Evolutionary conservation across 2,113 vertebrate genomes (phyloP).

Genomic region (Erpornis zantholeuca): DNA sequence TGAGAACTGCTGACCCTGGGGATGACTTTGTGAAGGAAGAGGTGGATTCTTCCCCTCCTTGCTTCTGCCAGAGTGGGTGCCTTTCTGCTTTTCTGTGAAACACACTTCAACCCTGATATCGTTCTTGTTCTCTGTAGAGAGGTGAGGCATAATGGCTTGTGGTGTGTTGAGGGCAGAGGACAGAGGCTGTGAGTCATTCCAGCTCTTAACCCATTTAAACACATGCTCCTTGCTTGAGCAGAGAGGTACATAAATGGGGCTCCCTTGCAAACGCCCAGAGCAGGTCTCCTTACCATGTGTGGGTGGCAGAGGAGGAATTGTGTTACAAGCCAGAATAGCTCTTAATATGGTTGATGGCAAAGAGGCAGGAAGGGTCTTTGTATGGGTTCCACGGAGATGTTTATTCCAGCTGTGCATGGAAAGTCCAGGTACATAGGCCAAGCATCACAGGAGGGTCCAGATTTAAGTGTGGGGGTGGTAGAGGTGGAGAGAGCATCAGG

Average conservation of each 20-base stretch:
- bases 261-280: not conserved
- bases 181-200: not conserved
- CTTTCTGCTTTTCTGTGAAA: not conserved
- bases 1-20: conserved; percentile 52
- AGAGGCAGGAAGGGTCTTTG: too few species aligned
- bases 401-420: too few species aligned
- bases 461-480: too few species aligned
- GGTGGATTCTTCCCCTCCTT: conserved; percentile 10
- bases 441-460: too few species aligned
- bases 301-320: not conserved
- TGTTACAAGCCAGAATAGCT: too few species aligned
- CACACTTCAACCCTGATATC: not conserved
- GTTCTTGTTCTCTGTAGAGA: not conserved
- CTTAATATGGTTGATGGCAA: too few species aligned
- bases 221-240: not conserved
- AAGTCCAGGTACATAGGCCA: too few species aligned
- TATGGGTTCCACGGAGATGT: too few species aligned
- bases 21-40: conserved; percentile 24
- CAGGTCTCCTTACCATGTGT: rapidly evolving
- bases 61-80: not conserved
- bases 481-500: too few species aligned
- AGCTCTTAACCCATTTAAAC: not conserved
- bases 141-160: not conserved
- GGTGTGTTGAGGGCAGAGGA: not conserved
- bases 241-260: not conserved